Conservation (phyloP, 2,797 vertebrate species). For the Harpagifer antarcticus region DNA sequence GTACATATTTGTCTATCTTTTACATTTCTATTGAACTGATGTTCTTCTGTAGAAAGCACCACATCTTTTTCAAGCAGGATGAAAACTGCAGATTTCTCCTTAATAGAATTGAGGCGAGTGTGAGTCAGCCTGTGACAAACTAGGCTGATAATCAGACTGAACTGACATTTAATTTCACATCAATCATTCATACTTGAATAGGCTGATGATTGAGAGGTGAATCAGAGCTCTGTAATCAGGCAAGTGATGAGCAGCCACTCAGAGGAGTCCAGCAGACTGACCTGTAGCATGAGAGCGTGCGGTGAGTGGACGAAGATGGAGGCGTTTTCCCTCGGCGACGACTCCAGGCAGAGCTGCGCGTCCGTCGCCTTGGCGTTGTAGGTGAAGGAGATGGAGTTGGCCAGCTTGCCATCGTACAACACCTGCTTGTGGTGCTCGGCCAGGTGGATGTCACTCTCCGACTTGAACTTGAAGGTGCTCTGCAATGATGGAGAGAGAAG, state of each 20-base stretch:
- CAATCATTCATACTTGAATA: slow-evolving; percentile 23
- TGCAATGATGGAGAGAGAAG: slow-evolving; percentile 53
- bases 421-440: slow-evolving; percentile 98
- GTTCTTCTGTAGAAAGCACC: background rate
- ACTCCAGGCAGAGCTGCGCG: slow-evolving; percentile 96
- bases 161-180: slow-evolving; percentile 24
- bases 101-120: slow-evolving; percentile 1
- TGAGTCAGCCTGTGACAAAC: slow-evolving; percentile 29
- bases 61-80: background rate
- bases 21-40: too few relatives aligned
- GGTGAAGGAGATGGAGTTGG: slow-evolving; percentile 95
- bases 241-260: background rate
- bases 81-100: slow-evolving; percentile 18
- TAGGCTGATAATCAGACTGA: slow-evolving; percentile 22
- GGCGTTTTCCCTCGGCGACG: slow-evolving; percentile 95
- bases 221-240: background rate
- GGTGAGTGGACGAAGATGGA: slow-evolving; percentile 98
- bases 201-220: slow-evolving; percentile 1
- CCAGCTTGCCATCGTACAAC: slow-evolving; percentile 95
- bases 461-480: slow-evolving; percentile 99
- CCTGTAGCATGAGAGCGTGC: slow-evolving; percentile 97
- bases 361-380: slow-evolving; percentile 98
- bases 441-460: slow-evolving; percentile 97
- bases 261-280: slow-evolving; percentile 57
- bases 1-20: background rate